Evolutionary conservation across 2,113 vertebrate species (phyloP), one percentile per base, ranked within the genome.

Genomic region (Capreolus pygargus): DNA sequence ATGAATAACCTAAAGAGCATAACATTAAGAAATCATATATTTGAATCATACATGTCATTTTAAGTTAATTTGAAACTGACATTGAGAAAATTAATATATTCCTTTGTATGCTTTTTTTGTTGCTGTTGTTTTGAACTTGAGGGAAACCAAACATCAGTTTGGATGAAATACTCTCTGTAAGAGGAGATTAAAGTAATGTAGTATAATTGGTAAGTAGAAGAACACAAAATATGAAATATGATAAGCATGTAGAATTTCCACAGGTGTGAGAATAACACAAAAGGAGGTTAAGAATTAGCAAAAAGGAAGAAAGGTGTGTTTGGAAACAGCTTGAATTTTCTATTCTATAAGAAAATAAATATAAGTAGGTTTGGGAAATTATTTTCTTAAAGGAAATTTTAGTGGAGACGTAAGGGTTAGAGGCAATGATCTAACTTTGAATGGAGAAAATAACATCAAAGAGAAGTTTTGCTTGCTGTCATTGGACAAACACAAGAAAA

Each of bases 111-210:
- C 8, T 89, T 57, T 91, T 88, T 82, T 58, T 33, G 28, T 89
- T 60, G 7, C 1, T 61, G 0, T 25, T 92, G n/a, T 52, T 92
- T 87, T 90, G 36, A 88, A 83, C 54, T 79, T 79, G 61, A 92
- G 27, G 17, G 17, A 86, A 98, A 95, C 55, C 17, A 60, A 86
- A 94, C 60, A 39, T 92, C 15, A 82, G 23, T 91, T 87, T 90
- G 47, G 21, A 45, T 89, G 82, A 88, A n/a, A 91, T 93, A 55
- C 84, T 87, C 93, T 86, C 58, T 95, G 1, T 54, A 60, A 91
- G 30, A 92, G 60, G 58, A 95, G 60, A 91, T 96, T 96, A 97
- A 95, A 61, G 57, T 95, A 90, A 96, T 74, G 1, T 58, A 85
- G 91, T 91, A 90, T 4, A 81, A 74, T 74, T 79, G 57, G 55